Evolutionary conservation across 2,888 invertebrate genomes (phyloP), one percentile per base, ranked within the genome.

Genomic region (Gymnoscelis rufifasciata): DNA sequence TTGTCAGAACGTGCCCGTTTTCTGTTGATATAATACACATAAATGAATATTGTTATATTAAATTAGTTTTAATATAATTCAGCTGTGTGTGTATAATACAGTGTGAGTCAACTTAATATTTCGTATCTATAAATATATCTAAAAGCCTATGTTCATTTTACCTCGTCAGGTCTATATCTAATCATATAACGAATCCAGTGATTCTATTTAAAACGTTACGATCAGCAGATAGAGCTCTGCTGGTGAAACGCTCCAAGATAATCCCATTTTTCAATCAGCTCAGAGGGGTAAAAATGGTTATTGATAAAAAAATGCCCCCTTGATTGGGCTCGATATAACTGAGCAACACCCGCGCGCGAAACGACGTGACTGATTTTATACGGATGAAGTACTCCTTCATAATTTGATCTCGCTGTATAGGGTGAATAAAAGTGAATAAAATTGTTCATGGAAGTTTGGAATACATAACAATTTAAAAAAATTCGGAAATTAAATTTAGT

Each of bases 211-310:
- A 19, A 19, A 19, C 19, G 19, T 5, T 19, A 19, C 19, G 19
- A 19, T 19, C 19, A 19, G 19, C 5, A 19, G 12, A 15, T 40
- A 36, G 7, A 24, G 19, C 26, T 38, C 11, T 19, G 38, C 12
- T 8, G 23, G 41, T 35, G 38, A 41, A 33, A 38, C 23, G 36
- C 29, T 29, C 11, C 3, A 36, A 35, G 19, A 31, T 51, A 39
- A 51, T 51, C 40, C 31, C 35, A 45, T 40, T 54, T 47, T 52
- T 31, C 47, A 47, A 51, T 54, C 45, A 46, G 41, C 31, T 40
- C 15, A 12, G 19, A 14, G 19, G 14, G 28, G 27, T 47, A 31
- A 51, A 41, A 43, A 46, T 37, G 36, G 36, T 33, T 52, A 50
- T 43, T 37, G 38, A 38, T 56, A 35, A 33, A 43, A n/a, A 37